Conservation (phyloP, 2,797 vertebrate species). For the Peromyscus eremicus region DNA sequence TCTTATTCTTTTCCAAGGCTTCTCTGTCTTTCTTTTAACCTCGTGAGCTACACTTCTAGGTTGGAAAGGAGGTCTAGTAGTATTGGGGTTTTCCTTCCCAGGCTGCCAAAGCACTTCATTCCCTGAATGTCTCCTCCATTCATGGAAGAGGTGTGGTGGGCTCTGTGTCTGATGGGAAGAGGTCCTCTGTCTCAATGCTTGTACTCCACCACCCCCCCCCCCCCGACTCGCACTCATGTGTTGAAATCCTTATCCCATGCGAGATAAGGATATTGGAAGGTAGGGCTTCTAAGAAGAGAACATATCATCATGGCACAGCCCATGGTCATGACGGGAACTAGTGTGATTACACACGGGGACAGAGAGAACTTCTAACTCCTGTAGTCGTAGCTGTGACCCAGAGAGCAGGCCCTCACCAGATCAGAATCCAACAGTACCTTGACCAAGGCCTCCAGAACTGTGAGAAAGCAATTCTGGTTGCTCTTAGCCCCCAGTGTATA, state of each 20-base stretch:
- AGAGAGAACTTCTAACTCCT: not conserved
- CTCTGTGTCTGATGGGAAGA: not conserved
- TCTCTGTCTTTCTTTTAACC: not conserved
- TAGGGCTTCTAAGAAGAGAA: not conserved
- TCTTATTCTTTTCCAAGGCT: not conserved
- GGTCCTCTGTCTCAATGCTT: not conserved
- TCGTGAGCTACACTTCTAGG: not conserved
- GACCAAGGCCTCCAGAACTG: not conserved
- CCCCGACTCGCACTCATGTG: not conserved
- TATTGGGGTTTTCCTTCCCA: not conserved
- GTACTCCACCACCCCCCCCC: no score
- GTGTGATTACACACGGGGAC: no score
- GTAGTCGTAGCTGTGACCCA: no score
- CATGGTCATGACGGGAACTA: not conserved
- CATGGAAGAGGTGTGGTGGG: fast-evolving
- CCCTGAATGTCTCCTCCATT: not conserved
- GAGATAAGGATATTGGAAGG: not conserved
- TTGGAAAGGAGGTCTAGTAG: not conserved
- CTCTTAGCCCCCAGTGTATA: not conserved
- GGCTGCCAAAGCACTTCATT: no score
- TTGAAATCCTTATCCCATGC: not conserved
- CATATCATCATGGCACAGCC: not conserved
- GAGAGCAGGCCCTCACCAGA: not conserved
- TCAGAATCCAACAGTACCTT: not conserved
- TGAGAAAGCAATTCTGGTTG: not conserved